A percentile compares a stretch with the other conserved stretches of the same genome.
Evolutionary conservation across 2,113 vertebrate species (phyloP).

Genomic region (Gymnobelideus leadbeateri): DNA sequence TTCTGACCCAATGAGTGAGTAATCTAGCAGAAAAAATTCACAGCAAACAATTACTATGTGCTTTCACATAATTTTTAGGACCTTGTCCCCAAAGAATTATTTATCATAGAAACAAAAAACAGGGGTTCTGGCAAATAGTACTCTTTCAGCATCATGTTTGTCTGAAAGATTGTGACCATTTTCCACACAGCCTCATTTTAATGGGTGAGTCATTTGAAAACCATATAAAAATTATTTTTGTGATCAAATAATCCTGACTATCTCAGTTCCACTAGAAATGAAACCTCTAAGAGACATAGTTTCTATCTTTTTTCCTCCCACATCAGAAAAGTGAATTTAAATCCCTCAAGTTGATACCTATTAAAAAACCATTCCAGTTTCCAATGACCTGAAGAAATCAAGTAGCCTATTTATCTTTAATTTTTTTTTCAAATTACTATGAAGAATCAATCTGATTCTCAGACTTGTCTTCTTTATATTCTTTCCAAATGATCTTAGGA

Average conservation of each 20-base stretch:
- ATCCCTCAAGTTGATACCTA: not conserved
- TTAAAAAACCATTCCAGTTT: not conserved
- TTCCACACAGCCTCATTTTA: not conserved
- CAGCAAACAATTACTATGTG: not conserved
- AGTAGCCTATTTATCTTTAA: not conserved
- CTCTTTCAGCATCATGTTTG: not conserved
- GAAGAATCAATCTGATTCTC: constrained; percentile 20
- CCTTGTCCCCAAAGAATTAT: not conserved
- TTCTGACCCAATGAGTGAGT: too few species aligned
- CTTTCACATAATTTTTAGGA: not conserved
- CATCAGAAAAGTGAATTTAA: not conserved
- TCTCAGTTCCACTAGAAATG: not conserved
- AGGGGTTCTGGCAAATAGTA: not conserved
- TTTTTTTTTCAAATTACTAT: not conserved
- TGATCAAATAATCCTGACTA: not conserved
- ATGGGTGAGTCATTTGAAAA: not conserved
- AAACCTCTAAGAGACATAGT: not conserved
- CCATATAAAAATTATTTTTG: not conserved
- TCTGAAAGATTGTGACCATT: not conserved
- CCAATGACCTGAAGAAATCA: not conserved
- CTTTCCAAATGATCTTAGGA: constrained; percentile 38
- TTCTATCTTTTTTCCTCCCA: not conserved
- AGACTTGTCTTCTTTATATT: constrained; percentile 32
- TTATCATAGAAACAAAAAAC: not conserved
- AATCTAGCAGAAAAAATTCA: not conserved